These are phyloP conservation scores for Drosophila sucinea DNA, from an alignment of 1,140 invertebrate genomes.

Conservation along the genomic window DNA sequence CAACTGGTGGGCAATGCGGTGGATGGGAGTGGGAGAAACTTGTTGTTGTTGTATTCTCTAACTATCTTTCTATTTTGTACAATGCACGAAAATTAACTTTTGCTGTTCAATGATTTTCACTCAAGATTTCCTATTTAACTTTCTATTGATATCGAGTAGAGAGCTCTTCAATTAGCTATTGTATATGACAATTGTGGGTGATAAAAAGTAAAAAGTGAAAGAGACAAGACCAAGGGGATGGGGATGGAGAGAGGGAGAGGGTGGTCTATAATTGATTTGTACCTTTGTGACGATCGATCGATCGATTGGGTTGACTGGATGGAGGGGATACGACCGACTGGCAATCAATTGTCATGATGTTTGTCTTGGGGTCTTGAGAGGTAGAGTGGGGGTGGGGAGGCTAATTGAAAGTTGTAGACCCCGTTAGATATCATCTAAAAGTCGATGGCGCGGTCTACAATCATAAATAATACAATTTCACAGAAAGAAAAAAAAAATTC, in stretches of 20 bases:
- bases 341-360: conserved; percentile 77
- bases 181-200: conserved; percentile 50
- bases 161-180: conserved; percentile 53
- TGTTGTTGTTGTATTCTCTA: conserved; percentile 4
- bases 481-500: conserved; percentile 12
- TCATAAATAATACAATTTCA: conserved; percentile 77
- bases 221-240: not conserved
- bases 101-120: conserved; percentile 55
- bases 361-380: conserved; percentile 24
- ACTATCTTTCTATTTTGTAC: conserved; percentile 17
- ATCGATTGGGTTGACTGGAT: not conserved
- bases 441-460: conserved; percentile 1
- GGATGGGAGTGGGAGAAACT: not conserved
- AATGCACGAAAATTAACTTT: conserved; percentile 74
- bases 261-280: conserved; percentile 69
- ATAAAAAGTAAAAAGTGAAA: conserved; percentile 27
- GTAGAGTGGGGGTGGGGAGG: conserved; percentile 6
- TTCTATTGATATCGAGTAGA: conserved; percentile 37
- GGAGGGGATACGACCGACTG: not conserved
- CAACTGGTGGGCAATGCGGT: not conserved
- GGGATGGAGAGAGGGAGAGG: not conserved
- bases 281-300: conserved; percentile 19
- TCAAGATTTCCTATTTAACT: conserved; percentile 64
- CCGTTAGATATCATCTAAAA: conserved; percentile 18
- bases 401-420: conserved; percentile 75